Conservation (phyloP, 2,797 vertebrate species). For the Intellagama lesueurii region DNA sequence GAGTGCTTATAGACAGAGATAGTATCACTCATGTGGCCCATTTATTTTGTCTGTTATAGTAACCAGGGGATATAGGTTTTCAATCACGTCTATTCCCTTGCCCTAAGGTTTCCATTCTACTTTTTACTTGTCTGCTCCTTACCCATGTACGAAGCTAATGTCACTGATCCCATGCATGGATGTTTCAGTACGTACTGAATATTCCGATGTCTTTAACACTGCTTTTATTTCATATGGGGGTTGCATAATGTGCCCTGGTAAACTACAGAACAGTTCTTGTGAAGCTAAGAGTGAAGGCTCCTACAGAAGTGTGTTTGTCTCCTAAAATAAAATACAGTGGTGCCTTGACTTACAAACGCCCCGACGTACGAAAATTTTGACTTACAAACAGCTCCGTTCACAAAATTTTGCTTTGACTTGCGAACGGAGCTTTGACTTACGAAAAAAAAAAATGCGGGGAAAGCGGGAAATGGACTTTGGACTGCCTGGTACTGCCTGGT, state of each 20-base stretch:
- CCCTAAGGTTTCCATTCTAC: not conserved
- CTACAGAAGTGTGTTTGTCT: not conserved
- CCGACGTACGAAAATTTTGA: too few species aligned
- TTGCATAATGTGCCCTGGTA: not conserved
- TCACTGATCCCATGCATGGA: not conserved
- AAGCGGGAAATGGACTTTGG: too few species aligned
- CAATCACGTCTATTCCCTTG: not conserved
- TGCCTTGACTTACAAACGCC: too few species aligned
- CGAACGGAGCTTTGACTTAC: too few species aligned
- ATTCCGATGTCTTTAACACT: not conserved
- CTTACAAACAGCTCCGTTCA: too few species aligned
- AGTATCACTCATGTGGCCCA: not conserved
- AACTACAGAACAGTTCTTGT: not conserved
- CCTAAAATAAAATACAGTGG: not conserved
- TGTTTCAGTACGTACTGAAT: not conserved
- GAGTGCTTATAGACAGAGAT: not conserved
- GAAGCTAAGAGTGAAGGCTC: not conserved
- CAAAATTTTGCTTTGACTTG: too few species aligned
- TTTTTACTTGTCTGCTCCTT: conserved; percentile 5
- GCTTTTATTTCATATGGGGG: not conserved
- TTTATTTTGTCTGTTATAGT: not conserved
- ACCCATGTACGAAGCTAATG: not conserved
- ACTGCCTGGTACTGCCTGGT: too few species aligned
- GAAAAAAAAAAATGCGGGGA: too few species aligned
- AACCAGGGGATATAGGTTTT: not conserved